phyloP scores from a whole-genome alignment of 2,113 vertebrate species.

The Nannobrachium achirus region DNA sequence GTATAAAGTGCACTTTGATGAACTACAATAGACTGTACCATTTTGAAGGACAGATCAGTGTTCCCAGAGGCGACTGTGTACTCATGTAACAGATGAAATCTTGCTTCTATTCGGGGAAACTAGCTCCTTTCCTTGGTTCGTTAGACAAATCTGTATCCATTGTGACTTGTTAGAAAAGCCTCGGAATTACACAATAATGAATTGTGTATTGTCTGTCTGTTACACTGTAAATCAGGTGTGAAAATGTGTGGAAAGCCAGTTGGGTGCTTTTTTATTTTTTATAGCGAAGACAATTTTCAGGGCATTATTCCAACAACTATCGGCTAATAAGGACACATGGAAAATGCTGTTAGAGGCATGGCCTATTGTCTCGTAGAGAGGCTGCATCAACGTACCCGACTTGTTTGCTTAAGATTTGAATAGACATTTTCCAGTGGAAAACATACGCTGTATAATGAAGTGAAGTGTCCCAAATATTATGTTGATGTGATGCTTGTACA shows the following conservation, averaged over 20 bases:
- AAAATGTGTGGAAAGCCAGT: slow-evolving; percentile 55
- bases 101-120: background rate
- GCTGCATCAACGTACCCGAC: background rate
- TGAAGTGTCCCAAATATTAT: background rate
- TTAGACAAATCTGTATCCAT: slow-evolving; percentile 4
- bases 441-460: background rate
- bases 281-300: slow-evolving; percentile 40
- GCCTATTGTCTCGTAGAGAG: slow-evolving; percentile 15
- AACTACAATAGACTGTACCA: background rate
- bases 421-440: background rate
- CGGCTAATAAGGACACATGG: slow-evolving; percentile 7
- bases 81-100: slow-evolving; percentile 11
- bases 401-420: slow-evolving; percentile 10
- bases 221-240: slow-evolving; percentile 37
- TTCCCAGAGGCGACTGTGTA: background rate
- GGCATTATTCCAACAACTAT: slow-evolving; percentile 16
- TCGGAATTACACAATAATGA: no score
- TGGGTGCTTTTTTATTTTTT: slow-evolving; percentile 32
- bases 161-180: slow-evolving; percentile 26
- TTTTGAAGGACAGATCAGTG: background rate
- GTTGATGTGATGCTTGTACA: slow-evolving; percentile 19
- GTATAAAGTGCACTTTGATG: slow-evolving; percentile 11
- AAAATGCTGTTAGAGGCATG: slow-evolving; percentile 45
- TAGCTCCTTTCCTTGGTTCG: slow-evolving; percentile 33
- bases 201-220: no score